Evolutionary conservation across 2,797 vertebrate genomes (phyloP), one percentile per base, ranked within the genome.

Genomic region (Oceanodroma leucorhoa): DNA sequence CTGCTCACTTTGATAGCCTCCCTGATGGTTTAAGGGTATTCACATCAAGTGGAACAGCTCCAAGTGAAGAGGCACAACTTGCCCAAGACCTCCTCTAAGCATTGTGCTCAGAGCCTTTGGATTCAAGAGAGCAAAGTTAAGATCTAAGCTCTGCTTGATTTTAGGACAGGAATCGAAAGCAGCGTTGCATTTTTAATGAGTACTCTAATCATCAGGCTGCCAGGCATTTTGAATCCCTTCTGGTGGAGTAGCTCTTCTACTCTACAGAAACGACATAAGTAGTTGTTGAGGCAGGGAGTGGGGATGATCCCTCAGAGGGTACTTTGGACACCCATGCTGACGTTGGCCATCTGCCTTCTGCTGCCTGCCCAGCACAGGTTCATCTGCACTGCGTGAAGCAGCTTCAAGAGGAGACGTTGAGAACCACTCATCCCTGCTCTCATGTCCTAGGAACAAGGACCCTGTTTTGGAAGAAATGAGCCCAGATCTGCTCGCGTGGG

Each of bases 211-310:
- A 45, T 41, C 41, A 41, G 76, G 55, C 36, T 81, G 55, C 48
- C 0, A 1, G 50, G 62, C 38, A 13, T 62, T 61, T 48, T 24
- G 38, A 45, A 24, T 65, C 48, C 38, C n/a, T 61, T 43, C 50
- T 46, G 46, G 14, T 41, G 26, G 64, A 77, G 72, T 6, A 87
- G 53, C 32, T 89, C 71, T 54, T n/a, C 51, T 71, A 2, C 30
- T 64, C 62, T 19, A 10, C 8, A 72, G 29, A 20, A 45, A 46
- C 0, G 9, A 53, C 0, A 0, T 21, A 20, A 76, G 69, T 2
- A 73, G 78, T 54, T 58, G 11, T 16, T 65, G 73, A 55, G 40
- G 32, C 50, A 58, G 55, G 50, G 51, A 29, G 21, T 1, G 11
- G 57, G 51, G 9, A 93, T 15, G n/a, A 18, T 54, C 27, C 32